Base-by-base conservation (phyloP, 1,140 invertebrate genomes). In the Latrodectus geometricus region DNA sequence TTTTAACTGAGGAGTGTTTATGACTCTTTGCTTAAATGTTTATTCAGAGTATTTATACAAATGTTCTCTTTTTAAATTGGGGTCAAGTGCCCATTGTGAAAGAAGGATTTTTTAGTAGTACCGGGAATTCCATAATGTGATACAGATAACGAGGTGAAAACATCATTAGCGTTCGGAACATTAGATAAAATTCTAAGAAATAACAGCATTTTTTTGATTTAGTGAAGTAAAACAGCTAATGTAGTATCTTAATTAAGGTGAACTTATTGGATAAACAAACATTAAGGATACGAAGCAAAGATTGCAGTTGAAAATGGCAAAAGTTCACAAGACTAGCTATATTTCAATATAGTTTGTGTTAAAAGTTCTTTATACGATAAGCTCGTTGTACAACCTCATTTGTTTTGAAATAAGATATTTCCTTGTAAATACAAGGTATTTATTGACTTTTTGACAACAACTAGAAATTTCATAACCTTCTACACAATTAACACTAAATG, bases 21-120 rank as follows among this genome's bases (percentile, higher is more conserved):
- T 21, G 12, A 65, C 56, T n/a, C 68, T 21, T 21, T 73, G 48
- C 11, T 23, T 73, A 73, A 73, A 73, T 48, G 70, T 73, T 73
- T 73, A 73, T 73, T 49, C 35, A 49, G 48, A 49, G 48, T 73
- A 73, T 49, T 73, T 48, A 73, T 73, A 49, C 12, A 48, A 15
- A 48, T 23, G 14, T 17, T 73, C 20, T 21, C 20, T 21, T 69
- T 69, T 69, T 17, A 20, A 21, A 69, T 69, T 21, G 12, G 17
- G 68, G 68, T 69, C 68, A 69, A 69, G 68, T 69, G 68, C 20
- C 20, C 14, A 21, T 69, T 69, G 9, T n/a, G 61, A 35, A 35
- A 65, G 61, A 65, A 11, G 61, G n/a, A 14, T n/a, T 15, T 8
- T n/a, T 65, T 65, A 14, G 61, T 65, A 15, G 61, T 65, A 65